Evolutionary conservation across 64 coral and sea anemone species (phyloP).

Genomic region (Acropora yongei): DNA sequence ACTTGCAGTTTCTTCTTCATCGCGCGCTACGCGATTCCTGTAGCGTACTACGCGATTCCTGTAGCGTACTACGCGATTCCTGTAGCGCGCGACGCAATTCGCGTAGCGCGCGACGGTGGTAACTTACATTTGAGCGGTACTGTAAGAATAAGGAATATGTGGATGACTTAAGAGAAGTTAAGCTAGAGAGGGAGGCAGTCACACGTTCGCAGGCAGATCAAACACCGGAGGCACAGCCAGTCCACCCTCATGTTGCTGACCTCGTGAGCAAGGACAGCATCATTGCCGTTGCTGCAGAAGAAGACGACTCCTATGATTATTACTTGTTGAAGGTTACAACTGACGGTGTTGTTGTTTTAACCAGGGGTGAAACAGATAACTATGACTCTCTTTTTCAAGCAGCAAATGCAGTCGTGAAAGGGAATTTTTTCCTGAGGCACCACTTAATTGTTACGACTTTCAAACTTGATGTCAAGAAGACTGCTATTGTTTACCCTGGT

Average conservation of each 20-base stretch:
- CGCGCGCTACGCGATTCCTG: too few species aligned
- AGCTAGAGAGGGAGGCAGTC: conserved; percentile 19
- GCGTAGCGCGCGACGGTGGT: too few species aligned
- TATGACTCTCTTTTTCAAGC: conserved; percentile 42
- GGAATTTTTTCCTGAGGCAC: conserved; percentile 47
- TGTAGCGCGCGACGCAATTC: too few species aligned
- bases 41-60: too few species aligned
- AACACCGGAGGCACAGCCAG: conserved; percentile 7
- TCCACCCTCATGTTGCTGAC: conserved; percentile 60
- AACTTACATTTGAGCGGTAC: background rate
- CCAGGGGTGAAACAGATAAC: background rate
- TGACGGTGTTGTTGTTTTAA: background rate
- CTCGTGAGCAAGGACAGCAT: conserved; percentile 51
- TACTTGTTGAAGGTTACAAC: conserved; percentile 3
- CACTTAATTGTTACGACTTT: conserved; percentile 29
- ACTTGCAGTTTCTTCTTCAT: too few species aligned
- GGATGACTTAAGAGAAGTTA: conserved; percentile 16
- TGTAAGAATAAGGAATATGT: conserved; percentile 48
- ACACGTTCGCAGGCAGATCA: conserved; percentile 13
- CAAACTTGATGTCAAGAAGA: conserved; percentile 11
- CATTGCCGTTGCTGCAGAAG: conserved; percentile 61
- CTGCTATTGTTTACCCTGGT: conserved; percentile 39
- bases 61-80: too few species aligned
- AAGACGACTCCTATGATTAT: conserved; percentile 28
- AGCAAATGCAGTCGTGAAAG: conserved; percentile 24